Evolutionary conservation across 2,113 vertebrate genomes (phyloP).

Genomic region (Archilochus colubris): DNA sequence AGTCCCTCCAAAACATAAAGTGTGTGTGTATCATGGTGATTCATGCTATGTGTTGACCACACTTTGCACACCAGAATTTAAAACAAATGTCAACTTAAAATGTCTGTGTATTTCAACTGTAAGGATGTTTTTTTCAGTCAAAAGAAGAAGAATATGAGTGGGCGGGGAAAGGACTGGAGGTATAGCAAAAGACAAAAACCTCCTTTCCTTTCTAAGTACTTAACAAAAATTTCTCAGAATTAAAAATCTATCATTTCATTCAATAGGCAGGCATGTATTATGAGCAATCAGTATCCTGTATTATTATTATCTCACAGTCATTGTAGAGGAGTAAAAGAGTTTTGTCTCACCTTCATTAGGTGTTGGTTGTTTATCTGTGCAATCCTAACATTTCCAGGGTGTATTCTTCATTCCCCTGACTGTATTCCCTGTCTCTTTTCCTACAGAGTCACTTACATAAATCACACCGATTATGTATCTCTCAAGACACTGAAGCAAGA

Average conservation of each 20-base stretch:
- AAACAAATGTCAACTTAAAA: neutral
- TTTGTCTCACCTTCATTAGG: neutral
- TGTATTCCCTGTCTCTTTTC: neutral
- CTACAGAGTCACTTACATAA: neutral
- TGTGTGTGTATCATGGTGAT: neutral
- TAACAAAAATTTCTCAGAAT: neutral
- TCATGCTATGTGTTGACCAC: neutral
- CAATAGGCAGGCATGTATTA: neutral
- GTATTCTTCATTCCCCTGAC: neutral
- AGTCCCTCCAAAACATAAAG: neutral
- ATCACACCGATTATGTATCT: neutral
- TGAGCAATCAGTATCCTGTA: neutral
- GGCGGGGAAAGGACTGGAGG: neutral
- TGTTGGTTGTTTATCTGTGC: neutral
- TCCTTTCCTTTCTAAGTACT: neutral
- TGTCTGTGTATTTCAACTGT: neutral
- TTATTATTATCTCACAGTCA: neutral
- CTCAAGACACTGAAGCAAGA: neutral
- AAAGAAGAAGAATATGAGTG: neutral
- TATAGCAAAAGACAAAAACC: neutral
- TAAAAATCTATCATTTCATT: neutral
- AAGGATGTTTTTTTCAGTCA: neutral
- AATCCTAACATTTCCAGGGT: neutral
- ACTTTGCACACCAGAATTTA: neutral
- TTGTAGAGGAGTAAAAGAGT: neutral